phyloP scores from a whole-genome alignment of 2,888 invertebrate species.

The Aplocera efformata region DNA sequence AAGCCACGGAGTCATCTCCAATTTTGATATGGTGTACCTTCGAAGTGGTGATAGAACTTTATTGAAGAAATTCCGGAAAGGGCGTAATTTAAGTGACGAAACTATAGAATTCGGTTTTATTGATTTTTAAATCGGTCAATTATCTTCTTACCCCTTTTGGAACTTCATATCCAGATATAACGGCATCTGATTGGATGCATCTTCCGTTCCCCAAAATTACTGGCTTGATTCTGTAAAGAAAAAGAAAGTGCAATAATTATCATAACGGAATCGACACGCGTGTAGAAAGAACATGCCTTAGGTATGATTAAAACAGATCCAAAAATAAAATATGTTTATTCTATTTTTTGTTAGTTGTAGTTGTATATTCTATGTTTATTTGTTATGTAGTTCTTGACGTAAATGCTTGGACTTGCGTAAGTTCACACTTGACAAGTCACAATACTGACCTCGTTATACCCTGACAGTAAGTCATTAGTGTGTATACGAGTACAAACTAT shows the following conservation, averaged over 20 bases:
- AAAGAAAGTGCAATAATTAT: not conserved
- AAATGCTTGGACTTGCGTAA: slow-evolving; percentile 14
- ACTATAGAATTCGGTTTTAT: too few species aligned
- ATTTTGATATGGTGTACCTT: too few species aligned
- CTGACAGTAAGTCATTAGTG: slow-evolving; percentile 3
- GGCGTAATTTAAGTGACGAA: too few species aligned
- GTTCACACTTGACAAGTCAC: slow-evolving; percentile 20
- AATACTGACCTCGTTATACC: slow-evolving; percentile 12
- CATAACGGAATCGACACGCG: not conserved
- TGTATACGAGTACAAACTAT: slow-evolving; percentile 16
- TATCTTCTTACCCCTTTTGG: slow-evolving; percentile 86
- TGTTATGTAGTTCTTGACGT: not conserved
- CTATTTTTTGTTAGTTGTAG: too few species aligned
- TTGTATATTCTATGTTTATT: too few species aligned
- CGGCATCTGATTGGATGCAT: slow-evolving; percentile 86
- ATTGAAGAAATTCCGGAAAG: too few species aligned
- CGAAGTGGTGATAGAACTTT: too few species aligned
- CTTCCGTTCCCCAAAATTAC: slow-evolving; percentile 90
- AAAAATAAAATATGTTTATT: too few species aligned
- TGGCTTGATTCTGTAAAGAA: slow-evolving; percentile 85
- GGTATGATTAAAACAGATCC: too few species aligned
- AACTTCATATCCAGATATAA: slow-evolving; percentile 88
- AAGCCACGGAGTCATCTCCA: too few species aligned
- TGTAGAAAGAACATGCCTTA: slow-evolving; percentile 1
- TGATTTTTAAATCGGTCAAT: not conserved